These are phyloP conservation scores for Gasteruption jaculator DNA, from an alignment of 2,888 invertebrate genomes.

Conservation along the genomic window DNA sequence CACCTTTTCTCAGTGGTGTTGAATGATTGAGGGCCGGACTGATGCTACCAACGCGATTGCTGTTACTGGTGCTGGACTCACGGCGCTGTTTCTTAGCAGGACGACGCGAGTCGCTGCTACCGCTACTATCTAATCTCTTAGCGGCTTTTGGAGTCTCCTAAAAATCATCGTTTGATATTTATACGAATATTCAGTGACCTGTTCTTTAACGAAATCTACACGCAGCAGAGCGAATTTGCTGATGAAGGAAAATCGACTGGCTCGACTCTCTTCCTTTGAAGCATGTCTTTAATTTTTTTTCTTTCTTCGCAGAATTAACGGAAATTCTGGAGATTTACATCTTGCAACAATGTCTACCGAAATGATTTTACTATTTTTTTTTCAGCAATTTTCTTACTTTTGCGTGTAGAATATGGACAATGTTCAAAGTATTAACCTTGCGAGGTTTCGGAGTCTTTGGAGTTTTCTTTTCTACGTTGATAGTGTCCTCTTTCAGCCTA, in stretches of 20 bases:
- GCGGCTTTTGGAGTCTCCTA: slow-evolving; percentile 48
- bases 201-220: too few relatives aligned
- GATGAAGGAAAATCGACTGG: too few relatives aligned
- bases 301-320: too few relatives aligned
- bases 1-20: slow-evolving; percentile 58
- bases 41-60: slow-evolving; percentile 50
- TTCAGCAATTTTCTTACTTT: too few relatives aligned
- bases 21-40: slow-evolving; percentile 53
- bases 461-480: slow-evolving; percentile 48
- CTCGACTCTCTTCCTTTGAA: too few relatives aligned
- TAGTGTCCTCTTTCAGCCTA: slow-evolving; percentile 61
- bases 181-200: too few relatives aligned
- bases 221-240: too few relatives aligned
- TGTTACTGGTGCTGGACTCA: slow-evolving; percentile 53
- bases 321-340: too few relatives aligned
- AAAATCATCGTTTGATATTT: slow-evolving; percentile 13
- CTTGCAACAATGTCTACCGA: too few relatives aligned
- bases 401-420: too few relatives aligned
- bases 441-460: slow-evolving; percentile 50
- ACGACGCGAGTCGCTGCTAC: slow-evolving; percentile 35
- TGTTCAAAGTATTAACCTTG: slow-evolving; percentile 40
- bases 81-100: slow-evolving; percentile 47
- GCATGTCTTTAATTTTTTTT: slow-evolving; percentile 18
- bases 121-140: slow-evolving; percentile 40
- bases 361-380: too few relatives aligned